Evolutionary conservation across 2,113 vertebrate species (phyloP).

Genomic region (Microtus ochrogaster): DNA sequence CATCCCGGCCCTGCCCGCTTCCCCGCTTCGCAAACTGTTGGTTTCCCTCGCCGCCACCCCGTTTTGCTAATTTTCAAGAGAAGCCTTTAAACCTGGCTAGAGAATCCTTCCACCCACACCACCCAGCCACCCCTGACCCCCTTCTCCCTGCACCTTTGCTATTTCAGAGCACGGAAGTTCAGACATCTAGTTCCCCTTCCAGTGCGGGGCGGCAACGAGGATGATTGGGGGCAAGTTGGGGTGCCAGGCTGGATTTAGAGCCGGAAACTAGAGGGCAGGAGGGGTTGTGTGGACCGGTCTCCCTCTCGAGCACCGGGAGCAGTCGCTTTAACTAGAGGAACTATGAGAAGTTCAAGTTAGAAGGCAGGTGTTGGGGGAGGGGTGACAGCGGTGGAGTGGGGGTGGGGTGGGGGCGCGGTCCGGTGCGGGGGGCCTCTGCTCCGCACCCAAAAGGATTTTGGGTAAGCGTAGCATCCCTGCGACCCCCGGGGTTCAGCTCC

Average conservation of each 20-base stretch:
- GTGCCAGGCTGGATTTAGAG: not conserved
- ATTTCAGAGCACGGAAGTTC: slow-evolving; percentile 63
- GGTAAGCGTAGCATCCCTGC: not conserved
- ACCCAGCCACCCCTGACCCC: not conserved
- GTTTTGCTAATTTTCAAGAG: slow-evolving; percentile 69
- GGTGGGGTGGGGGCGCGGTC: not conserved
- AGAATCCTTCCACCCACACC: not conserved
- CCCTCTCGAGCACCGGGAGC: slow-evolving; percentile 10
- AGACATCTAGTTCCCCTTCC: slow-evolving; percentile 2
- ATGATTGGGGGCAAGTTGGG: not conserved
- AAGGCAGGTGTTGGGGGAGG: slow-evolving; percentile 67
- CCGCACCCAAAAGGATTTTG: not conserved
- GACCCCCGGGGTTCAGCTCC: not conserved
- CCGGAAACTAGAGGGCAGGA: not conserved
- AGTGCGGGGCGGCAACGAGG: slow-evolving; percentile 11
- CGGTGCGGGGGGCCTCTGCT: not conserved
- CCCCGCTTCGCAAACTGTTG: slow-evolving; percentile 75
- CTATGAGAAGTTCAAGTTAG: slow-evolving; percentile 78
- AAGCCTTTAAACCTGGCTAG: slow-evolving; percentile 54
- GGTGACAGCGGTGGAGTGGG: not conserved
- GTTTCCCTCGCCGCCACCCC: slow-evolving; percentile 62
- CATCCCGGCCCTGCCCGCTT: slow-evolving; percentile 73
- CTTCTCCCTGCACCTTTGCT: not conserved
- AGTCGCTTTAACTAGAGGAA: slow-evolving; percentile 64
- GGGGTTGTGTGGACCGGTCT: not conserved